Base-by-base conservation (phyloP, 1,140 invertebrate genomes). In the Mya arenaria region DNA sequence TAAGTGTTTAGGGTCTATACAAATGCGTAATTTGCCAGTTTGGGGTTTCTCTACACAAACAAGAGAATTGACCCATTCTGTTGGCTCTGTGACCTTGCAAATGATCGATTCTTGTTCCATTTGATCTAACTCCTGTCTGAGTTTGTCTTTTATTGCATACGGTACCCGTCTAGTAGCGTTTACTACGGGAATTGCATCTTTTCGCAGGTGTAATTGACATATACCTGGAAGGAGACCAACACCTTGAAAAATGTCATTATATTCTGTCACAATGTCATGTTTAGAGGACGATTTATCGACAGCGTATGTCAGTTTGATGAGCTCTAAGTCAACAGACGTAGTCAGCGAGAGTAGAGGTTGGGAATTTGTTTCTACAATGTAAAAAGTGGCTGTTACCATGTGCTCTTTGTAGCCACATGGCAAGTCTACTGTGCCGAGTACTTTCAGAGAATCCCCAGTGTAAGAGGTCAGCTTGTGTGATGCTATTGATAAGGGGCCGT, bases 61-160 rank as follows among this genome's bases (percentile, higher is more conserved):
- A 37, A 94, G 83, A 63, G 89, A 86, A 86, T 92, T 92, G 0
- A 94, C 92, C 93, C 93, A 94, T 48, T 93, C 92, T 1, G 93
- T 92, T 6, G 92, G 89, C 73, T 92, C 82, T 23, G 69, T 85
- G 15, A 90, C 84, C 55, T 84, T 87, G 41, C 65, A 52, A 30
- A 85, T 85, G 6, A 88, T 81, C 0, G 83, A 82, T 41, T 56
- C 6, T 52, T 77, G 23, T 71, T 82, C 68, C 81, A 89, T 87
- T 19, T 69, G 63, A 4, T 84, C 71, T 1, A 85, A 73, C 74
- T 86, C 82, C 23, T 48, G 37, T 56, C 81, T 65, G 10, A 87
- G 37, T 82, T 84, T 55, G 13, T 82, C 68, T 8, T 55, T 58
- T 13, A 85, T 37, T 15, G 82, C 74, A 28, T 72, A 88, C 86